Evolutionary conservation across 2,888 invertebrate species (phyloP), one percentile per base, ranked within the genome.

Genomic region (Trimorus sp.): DNA sequence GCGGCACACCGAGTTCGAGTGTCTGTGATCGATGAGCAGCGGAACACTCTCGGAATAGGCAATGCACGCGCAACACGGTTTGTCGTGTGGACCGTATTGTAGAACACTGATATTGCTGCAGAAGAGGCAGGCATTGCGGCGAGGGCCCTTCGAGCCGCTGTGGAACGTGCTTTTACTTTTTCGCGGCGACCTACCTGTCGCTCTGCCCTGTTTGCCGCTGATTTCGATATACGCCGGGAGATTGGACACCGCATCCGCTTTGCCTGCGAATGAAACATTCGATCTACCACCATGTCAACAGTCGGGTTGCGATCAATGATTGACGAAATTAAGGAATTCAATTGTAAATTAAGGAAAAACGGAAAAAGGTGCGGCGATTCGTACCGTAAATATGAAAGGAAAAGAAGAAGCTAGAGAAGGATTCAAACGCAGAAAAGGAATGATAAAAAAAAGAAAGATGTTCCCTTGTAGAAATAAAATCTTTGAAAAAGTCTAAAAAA

Each of bases 251-350:
- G 68, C 53, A 58, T 63, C 84, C 15, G 68, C 79, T 66, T 84
- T 85, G 74, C 85, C 87, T 87, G 80, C 69, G 83, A 86, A 85
- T 78, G 14, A 85, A 66, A 87, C 62, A 82, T 85, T 85, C 54
- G 85, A 81, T 40, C 84, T 82, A 85, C 79, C 83, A 85, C 81
- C 79, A 76, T 56, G 15, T 78, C 38, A 56, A 51, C 26, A 26
- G 26, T 26, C 26, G 4, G 26, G 26, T 26, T 4, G 26, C 26
- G 4, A 26, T 26, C 26, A 26, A 4, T 26, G 26, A 26, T 26
- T 26, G 26, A 26, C 4, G 26, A 26, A 26, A 26, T 26, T 3
- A 26, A 26, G 1, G 26, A 26, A 26, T n/a, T n/a, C n/a, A n/a
- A n/a, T n/a, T n/a, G n/a, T n/a, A n/a, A n/a, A n/a, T n/a, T n/a